Evolutionary conservation across 2,113 vertebrate species (phyloP), one percentile per base, ranked within the genome.

Genomic region (Crotophaga sulcirostris): DNA sequence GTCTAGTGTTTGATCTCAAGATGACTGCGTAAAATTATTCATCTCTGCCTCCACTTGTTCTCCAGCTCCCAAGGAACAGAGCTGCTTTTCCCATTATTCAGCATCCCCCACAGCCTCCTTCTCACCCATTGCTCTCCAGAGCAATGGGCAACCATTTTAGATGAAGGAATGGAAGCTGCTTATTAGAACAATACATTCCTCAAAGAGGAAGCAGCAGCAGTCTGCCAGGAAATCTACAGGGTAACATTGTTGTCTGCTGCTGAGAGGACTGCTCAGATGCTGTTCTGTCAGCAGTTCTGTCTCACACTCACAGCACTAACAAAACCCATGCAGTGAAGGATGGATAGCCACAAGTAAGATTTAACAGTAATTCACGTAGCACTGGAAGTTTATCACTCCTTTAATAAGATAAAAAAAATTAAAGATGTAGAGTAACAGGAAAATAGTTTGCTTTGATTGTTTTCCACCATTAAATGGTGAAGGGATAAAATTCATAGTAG

Each of bases 161-260:
- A 63, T 0, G 0, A 88, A 89, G 55, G 91, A 93, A 93, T 87
- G n/a, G 58, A 95, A 72, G 89, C 47, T 82, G 38, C 68, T 85
- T 74, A 58, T 74, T 56, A 81, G 73, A 90, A 91, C 66, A 90
- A 34, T 47, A 47, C 47, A 75, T 34, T 93, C 45, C 56, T 75
- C 79, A 74, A 96, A 86, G 84, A 84, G 84, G 93, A 86, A 93
- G 81, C 36, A 88, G 59, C 40, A 96, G 87, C 47, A 85, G 79
- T 6, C 77, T 89, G 80, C 44, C 95, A 97, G 84, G 73, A 95
- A 89, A 59, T 79, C 56, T 45, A 84, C n/a, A 68, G 69, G 58
- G 69, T 56, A 81, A 64, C 29, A 38, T 5, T 92, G 58, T 8
- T 52, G 49, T 36, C 51, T 93, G 80, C 75, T 94, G 34, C 78